phyloP scores from a whole-genome alignment of 2,113 vertebrate genomes.

The Xiphorhynchus elegans region DNA sequence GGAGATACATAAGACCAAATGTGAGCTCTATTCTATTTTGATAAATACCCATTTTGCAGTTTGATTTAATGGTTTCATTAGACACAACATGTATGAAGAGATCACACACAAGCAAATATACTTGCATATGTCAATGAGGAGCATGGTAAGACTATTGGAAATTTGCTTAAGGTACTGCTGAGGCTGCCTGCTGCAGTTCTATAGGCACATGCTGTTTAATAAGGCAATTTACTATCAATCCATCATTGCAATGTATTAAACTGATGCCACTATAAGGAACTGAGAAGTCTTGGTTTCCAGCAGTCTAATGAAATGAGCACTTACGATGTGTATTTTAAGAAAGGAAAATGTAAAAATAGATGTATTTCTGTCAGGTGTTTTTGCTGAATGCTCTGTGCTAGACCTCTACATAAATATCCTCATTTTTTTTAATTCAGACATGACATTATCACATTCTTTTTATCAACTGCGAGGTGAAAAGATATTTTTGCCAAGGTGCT shows the following conservation, averaged over 20 bases:
- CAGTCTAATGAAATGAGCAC: background rate
- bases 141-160: background rate
- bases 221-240: conserved; percentile 31
- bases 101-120: background rate
- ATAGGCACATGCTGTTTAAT: background rate
- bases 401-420: background rate
- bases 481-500: background rate
- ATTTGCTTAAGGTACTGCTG: background rate
- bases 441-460: background rate
- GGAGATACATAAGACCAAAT: background rate
- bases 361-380: background rate
- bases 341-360: background rate
- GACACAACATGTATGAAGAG: background rate
- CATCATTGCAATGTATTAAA: background rate
- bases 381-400: background rate
- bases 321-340: background rate
- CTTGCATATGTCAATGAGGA: background rate
- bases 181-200: background rate
- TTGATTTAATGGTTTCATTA: background rate
- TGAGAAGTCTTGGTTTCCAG: conserved; percentile 4
- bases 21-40: background rate
- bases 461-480: background rate
- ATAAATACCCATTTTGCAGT: background rate
- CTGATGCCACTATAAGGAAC: background rate
- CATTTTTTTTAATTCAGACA: background rate